phyloP scores from a whole-genome alignment of 2,888 invertebrate species.

The Anoplius nigerrimus region DNA sequence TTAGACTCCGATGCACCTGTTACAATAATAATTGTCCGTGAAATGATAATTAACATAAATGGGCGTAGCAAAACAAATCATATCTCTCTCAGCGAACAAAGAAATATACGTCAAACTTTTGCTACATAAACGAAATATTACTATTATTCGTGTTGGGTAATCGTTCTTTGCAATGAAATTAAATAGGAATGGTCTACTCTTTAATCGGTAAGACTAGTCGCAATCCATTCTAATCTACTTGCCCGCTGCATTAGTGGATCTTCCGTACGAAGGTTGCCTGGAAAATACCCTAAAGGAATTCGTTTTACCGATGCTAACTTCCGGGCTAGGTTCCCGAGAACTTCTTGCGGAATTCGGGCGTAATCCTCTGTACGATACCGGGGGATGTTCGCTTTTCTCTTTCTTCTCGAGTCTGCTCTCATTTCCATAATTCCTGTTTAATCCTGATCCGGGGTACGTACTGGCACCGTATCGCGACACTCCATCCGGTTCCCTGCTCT shows the following conservation, averaged over 20 bases:
- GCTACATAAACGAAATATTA: too few species aligned
- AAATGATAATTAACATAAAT: too few species aligned
- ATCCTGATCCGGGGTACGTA: slow-evolving; percentile 64
- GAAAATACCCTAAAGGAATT: slow-evolving; percentile 60
- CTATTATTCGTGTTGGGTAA: too few species aligned
- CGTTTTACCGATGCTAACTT: slow-evolving; percentile 60
- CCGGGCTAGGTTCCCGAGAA: slow-evolving; percentile 79
- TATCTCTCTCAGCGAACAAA: too few species aligned
- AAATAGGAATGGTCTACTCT: slow-evolving; percentile 12
- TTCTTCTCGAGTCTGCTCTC: slow-evolving; percentile 69
- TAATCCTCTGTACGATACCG: slow-evolving; percentile 75
- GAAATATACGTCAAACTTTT: too few species aligned
- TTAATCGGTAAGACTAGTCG: not conserved
- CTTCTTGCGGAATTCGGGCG: slow-evolving; percentile 65
- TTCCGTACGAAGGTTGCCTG: slow-evolving; percentile 59
- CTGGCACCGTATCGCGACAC: slow-evolving; percentile 62
- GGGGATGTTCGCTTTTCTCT: slow-evolving; percentile 73
- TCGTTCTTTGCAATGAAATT: too few species aligned
- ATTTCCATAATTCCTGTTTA: slow-evolving; percentile 59
- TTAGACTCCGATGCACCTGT: slow-evolving; percentile 60
- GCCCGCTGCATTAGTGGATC: slow-evolving; percentile 52
- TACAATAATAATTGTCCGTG: too few species aligned
- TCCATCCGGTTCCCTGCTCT: slow-evolving; percentile 65
- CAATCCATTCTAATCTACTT: slow-evolving; percentile 36
- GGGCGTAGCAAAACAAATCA: too few species aligned